phyloP scores from a whole-genome alignment of 2,888 invertebrate genomes.

The Yponomeuta evonymella region DNA sequence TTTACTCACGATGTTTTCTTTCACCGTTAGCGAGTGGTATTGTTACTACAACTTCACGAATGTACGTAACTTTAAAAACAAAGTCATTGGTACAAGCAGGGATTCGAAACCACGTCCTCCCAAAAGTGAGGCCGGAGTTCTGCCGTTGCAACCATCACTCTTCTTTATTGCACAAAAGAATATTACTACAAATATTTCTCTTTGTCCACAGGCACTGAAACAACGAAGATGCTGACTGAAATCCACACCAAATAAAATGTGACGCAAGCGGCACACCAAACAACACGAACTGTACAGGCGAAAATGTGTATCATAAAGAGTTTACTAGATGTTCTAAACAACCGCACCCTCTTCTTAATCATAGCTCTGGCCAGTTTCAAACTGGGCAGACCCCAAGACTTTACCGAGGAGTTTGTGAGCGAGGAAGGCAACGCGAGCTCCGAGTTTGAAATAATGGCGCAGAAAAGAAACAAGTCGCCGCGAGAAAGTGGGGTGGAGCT shows the following conservation, averaged over 20 bases:
- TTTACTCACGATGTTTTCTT: too few species aligned
- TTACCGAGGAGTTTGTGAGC: conserved; percentile 61
- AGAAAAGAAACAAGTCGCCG: conserved; percentile 48
- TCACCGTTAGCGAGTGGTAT: too few species aligned
- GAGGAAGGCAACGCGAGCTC: conserved; percentile 51
- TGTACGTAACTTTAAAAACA: too few species aligned
- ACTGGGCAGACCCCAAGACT: conserved; percentile 64
- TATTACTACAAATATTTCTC: background rate
- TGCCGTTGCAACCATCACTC: too few species aligned
- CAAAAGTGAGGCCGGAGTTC: too few species aligned
- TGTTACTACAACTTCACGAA: too few species aligned
- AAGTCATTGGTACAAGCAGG: too few species aligned
- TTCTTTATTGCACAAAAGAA: too few species aligned
- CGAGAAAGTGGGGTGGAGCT: conserved; percentile 38
- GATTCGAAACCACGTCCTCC: too few species aligned
- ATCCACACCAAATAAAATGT: conserved; percentile 10
- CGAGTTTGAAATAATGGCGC: conserved; percentile 42
- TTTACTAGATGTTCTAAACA: conserved; percentile 49
- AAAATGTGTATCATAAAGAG: conserved; percentile 61
- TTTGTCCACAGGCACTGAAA: conserved; percentile 16
- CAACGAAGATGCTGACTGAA: conserved; percentile 3
- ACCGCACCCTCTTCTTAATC: conserved; percentile 62
- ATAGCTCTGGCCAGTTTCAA: conserved; percentile 61
- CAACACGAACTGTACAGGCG: conserved; percentile 23
- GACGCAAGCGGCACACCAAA: conserved; percentile 4